Evolutionary conservation across 2,888 invertebrate genomes (phyloP).

Genomic region (Drosophila engyochracea): DNA sequence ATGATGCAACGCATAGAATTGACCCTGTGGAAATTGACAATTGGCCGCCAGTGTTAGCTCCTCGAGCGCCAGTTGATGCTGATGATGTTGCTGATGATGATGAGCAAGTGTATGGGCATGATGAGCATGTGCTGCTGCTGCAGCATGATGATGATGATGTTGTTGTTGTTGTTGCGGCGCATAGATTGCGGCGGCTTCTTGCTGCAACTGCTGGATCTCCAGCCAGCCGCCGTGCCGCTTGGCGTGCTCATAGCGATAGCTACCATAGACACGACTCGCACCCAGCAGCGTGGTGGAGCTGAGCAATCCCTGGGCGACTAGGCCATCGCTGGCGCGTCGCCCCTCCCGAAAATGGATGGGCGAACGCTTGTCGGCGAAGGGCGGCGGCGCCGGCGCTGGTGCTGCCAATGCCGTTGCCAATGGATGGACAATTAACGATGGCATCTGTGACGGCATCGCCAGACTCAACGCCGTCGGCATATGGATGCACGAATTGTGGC

Average conservation of each 20-base stretch:
- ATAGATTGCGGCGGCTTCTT: constrained; percentile 89
- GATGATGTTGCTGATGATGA: constrained; percentile 19
- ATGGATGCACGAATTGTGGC: constrained; percentile 80
- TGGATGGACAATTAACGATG: constrained; percentile 9
- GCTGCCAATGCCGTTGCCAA: constrained; percentile 84
- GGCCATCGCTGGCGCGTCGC: constrained; percentile 95
- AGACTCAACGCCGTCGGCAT: constrained; percentile 66
- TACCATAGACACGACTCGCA: constrained; percentile 76
- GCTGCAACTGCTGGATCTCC: constrained; percentile 91
- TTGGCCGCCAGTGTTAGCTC: constrained; percentile 88
- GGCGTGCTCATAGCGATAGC: constrained; percentile 88
- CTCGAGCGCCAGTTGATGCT: constrained; percentile 86
- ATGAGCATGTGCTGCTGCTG: neutral
- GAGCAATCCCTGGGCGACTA: constrained; percentile 91
- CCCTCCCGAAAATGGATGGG: constrained; percentile 94
- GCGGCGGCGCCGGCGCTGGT: constrained; percentile 84
- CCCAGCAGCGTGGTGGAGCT: constrained; percentile 84
- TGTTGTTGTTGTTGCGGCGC: constrained; percentile 76
- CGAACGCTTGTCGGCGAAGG: constrained; percentile 86
- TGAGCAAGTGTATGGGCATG: constrained; percentile 2
- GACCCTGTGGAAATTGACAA: constrained; percentile 91
- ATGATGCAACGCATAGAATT: constrained; percentile 86
- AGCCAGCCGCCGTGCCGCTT: constrained; percentile 93
- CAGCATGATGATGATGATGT: constrained; percentile 5
- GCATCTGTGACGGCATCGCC: constrained; percentile 28